Base-by-base conservation (phyloP, 2,113 vertebrate species). In the Phyllostomus hastatus region DNA sequence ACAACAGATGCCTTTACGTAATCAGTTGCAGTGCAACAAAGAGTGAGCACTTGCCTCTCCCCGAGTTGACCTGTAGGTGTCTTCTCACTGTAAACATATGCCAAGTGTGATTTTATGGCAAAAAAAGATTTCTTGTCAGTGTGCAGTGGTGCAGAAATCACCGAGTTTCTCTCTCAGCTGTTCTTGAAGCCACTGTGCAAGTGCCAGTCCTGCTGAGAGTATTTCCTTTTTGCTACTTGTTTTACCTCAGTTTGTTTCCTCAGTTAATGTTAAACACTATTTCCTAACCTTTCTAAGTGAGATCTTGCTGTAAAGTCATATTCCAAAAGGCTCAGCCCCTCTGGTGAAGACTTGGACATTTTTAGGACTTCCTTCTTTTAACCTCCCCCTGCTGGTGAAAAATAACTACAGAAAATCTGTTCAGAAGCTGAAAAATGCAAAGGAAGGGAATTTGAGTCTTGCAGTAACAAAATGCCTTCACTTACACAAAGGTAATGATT, bases 371-470 rank as follows among this genome's bases (percentile, higher is more conserved):
- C 19, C 75, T 95, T 93, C 70, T 78, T 88, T 94, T 76, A 95
- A 85, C 43, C 48, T 95, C 95, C 82, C 92, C 26, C 85, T 94
- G 78, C 59, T 96, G 96, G 83, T 93, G 61, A 82, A 97, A 93
- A 90, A 83, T 54, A 80, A 89, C n/a, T 54, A 54, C 26, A 33
- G 35, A 31, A 26, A 28, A 35, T 88, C 50, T 94, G 31, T 83
- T 75, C 73, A 50, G 41, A 76, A 93, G 28, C 66, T 83, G 48
- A 93, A 61, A 46, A 94, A 79, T 79, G 64, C 52, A 75, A 86
- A 61, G n/a, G 41, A 12, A 76, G 33, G 24, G 22, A 67, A 88
- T 95, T 81, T 88, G 48, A 70, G 35, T 91, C 19, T 84, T 3
- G 7, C 10, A n/a, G 43, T 87, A 90, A 81, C 90, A 90, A 88